Percentiles rank a stretch among this genome's conserved stretches.
phyloP scores from a whole-genome alignment of 2,113 vertebrate species.

The Gavialis gangeticus region DNA sequence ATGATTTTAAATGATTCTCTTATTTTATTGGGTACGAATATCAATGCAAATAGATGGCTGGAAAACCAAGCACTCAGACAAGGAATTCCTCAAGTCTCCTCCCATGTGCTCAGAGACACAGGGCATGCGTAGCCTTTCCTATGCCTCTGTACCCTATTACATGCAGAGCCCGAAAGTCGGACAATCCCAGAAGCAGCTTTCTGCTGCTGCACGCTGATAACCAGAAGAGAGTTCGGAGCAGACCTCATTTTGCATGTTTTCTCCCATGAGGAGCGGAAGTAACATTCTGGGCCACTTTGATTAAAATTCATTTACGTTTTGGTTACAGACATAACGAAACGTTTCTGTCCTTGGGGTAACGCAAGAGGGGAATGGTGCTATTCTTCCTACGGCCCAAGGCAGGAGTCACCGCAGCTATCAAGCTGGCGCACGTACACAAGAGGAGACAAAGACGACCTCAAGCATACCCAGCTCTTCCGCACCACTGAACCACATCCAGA shows the following conservation, averaged over 20 bases:
- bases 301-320: neutral
- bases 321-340: too few species aligned
- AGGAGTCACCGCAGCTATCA: too few species aligned
- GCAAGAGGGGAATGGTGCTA: too few species aligned
- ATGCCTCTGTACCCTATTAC: neutral
- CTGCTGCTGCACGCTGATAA: neutral
- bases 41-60: neutral
- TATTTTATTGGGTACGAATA: neutral
- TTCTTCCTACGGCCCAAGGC: too few species aligned
- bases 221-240: neutral
- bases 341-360: too few species aligned
- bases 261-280: neutral
- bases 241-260: conserved; percentile 16
- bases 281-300: neutral
- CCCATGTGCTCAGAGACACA: neutral
- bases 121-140: neutral
- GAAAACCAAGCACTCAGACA: neutral
- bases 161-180: neutral
- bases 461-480: too few species aligned
- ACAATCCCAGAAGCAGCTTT: neutral
- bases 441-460: too few species aligned
- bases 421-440: too few species aligned
- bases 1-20: too few species aligned
- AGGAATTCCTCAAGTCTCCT: neutral
- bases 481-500: conserved; percentile 20